Percentiles rank a stretch among this genome's conserved stretches.
Conservation (phyloP, 1,140 invertebrate species). For the Linepithema humile region DNA sequence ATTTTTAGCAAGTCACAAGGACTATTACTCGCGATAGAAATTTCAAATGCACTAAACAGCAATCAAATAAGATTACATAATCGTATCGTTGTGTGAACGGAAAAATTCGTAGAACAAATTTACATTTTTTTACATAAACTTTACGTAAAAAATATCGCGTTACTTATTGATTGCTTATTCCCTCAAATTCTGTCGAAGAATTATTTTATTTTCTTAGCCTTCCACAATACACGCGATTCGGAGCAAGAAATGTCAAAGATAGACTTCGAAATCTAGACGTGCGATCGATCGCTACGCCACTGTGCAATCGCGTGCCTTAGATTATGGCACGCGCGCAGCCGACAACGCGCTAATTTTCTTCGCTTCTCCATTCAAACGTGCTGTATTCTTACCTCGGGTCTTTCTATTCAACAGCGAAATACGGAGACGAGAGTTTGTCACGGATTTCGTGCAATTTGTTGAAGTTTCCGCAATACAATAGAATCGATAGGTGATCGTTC, state of each 20-base stretch:
- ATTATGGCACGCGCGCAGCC: neutral
- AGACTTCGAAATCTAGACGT: neutral
- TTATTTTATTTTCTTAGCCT: neutral
- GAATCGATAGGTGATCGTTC: neutral
- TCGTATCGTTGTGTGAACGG: neutral
- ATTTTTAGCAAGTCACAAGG: neutral
- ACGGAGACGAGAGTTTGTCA: neutral
- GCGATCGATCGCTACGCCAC: constrained; percentile 21
- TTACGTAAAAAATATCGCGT: neutral
- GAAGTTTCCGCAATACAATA: neutral
- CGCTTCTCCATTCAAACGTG: constrained; percentile 21
- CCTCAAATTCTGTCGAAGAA: neutral
- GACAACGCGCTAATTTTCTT: constrained; percentile 33
- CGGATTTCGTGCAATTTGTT: neutral
- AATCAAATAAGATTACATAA: constrained; percentile 4
- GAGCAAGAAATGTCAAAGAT: neutral
- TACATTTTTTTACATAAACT: neutral
- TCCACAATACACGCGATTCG: neutral
- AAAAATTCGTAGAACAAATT: neutral
- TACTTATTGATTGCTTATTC: neutral
- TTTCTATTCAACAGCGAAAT: neutral
- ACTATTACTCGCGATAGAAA: neutral
- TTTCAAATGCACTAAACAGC: neutral
- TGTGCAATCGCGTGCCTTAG: constrained; percentile 12
- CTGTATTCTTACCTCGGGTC: neutral